phyloP scores from a whole-genome alignment of 2,113 vertebrate genomes.

The Calcarius ornatus region DNA sequence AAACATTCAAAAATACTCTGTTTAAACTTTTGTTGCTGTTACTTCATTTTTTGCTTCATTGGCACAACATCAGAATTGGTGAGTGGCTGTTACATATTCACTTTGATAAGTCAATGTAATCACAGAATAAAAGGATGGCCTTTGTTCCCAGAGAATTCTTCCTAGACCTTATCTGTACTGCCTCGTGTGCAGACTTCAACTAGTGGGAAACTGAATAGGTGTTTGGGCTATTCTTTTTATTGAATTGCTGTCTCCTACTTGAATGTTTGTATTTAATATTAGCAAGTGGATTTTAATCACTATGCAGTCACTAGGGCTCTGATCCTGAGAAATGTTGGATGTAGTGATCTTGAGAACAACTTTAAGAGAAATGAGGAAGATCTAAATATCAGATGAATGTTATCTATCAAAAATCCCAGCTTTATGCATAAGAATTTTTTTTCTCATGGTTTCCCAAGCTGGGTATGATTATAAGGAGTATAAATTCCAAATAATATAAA shows the following conservation, averaged over 20 bases:
- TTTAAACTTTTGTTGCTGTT: not conserved
- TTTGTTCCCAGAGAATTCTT: not conserved
- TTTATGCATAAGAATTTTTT: not conserved
- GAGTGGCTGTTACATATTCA: not conserved
- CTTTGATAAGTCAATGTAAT: not conserved
- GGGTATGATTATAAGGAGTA: not conserved
- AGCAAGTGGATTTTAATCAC: not conserved
- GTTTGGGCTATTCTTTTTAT: not conserved
- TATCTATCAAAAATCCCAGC: not conserved
- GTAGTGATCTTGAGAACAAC: not conserved
- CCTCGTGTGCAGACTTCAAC: not conserved
- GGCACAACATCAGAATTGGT: fast-evolving
- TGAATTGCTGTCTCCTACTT: not conserved
- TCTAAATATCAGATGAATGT: not conserved
- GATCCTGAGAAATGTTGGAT: not conserved
- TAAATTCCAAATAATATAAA: not conserved
- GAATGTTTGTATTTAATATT: not conserved
- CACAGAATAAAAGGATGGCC: not conserved
- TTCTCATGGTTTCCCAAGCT: not conserved
- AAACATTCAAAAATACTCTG: not conserved
- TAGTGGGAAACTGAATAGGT: not conserved
- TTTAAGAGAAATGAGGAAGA: not conserved
- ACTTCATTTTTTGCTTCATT: not conserved
- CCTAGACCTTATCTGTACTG: not conserved
- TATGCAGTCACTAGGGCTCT: not conserved